Evolutionary conservation across 2,888 invertebrate species (phyloP).

Genomic region (Drosophila differens): DNA sequence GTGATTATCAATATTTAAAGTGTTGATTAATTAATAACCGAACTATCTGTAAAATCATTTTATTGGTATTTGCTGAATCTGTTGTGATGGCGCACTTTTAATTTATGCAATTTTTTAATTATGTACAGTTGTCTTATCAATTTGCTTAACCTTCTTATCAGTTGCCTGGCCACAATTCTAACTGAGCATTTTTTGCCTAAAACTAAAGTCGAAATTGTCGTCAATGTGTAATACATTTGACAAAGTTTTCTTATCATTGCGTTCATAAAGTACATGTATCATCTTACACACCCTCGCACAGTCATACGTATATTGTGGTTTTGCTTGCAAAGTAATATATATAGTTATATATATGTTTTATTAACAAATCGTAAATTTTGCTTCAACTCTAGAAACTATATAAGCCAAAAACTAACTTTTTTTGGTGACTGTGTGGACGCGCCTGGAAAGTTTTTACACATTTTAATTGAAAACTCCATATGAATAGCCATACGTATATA

Average conservation of each 20-base stretch:
- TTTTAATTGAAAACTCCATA: conserved; percentile 43
- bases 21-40: conserved; percentile 22
- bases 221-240: neutral
- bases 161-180: conserved; percentile 1
- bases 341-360: neutral
- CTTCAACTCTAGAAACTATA: neutral
- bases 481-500: neutral
- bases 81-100: conserved; percentile 10
- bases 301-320: neutral
- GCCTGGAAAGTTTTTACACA: conserved; percentile 47
- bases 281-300: neutral
- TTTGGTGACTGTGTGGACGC: conserved; percentile 22
- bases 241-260: conserved; percentile 8
- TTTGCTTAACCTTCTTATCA: conserved; percentile 14
- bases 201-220: conserved; percentile 1
- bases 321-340: neutral
- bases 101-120: conserved; percentile 7
- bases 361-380: neutral
- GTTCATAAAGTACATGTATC: neutral
- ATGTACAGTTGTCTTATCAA: conserved; percentile 32
- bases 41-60: conserved; percentile 20
- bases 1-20: conserved; percentile 22
- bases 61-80: neutral
- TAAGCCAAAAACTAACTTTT: conserved; percentile 39
- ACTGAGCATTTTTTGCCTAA: conserved; percentile 2